These are phyloP conservation scores for Megaceryle alcyon DNA, from an alignment of 2,797 vertebrate genomes.

Conservation along the genomic window DNA sequence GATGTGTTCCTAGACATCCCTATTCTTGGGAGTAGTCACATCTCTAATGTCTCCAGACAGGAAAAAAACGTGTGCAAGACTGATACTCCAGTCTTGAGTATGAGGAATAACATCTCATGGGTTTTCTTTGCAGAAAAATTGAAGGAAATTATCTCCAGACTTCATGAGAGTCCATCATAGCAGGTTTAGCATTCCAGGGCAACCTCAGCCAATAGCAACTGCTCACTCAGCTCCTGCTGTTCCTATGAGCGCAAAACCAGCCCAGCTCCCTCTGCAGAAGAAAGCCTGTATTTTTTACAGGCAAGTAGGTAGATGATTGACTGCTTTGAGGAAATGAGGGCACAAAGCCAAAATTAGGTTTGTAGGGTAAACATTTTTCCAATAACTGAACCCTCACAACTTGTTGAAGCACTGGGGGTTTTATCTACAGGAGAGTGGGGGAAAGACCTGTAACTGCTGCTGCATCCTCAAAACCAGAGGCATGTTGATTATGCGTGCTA, in stretches of 20 bases:
- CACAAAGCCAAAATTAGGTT: not conserved
- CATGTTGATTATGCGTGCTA: not conserved
- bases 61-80: not conserved
- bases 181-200: not conserved
- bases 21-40: rapidly evolving
- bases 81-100: not conserved
- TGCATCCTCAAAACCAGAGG: not conserved
- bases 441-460: not conserved
- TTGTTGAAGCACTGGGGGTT: not conserved
- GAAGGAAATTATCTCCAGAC: not conserved
- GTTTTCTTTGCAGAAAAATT: not conserved
- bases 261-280: not conserved
- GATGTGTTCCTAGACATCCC: not conserved
- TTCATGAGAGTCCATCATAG: rapidly evolving
- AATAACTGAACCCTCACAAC: rapidly evolving
- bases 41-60: not conserved
- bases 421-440: not conserved
- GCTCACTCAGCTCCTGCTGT: rapidly evolving
- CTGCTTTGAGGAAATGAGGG: not conserved
- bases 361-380: not conserved
- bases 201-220: too few relatives aligned
- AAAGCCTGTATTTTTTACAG: not conserved
- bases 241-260: not conserved
- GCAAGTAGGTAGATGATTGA: not conserved
- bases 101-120: not conserved